phyloP scores from a whole-genome alignment of 2,113 vertebrate species.

The Hippopotamus amphibius region DNA sequence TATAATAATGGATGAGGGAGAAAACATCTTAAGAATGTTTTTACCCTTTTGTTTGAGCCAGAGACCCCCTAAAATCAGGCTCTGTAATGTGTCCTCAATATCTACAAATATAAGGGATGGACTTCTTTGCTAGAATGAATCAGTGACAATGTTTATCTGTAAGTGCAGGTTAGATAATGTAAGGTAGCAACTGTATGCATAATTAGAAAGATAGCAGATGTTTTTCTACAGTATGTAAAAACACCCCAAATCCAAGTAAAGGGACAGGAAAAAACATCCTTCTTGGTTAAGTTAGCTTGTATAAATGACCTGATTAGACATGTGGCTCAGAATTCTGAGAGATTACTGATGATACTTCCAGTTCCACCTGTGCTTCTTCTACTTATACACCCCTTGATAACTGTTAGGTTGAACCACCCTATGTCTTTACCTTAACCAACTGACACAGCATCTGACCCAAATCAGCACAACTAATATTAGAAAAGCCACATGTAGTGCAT shows the following conservation, averaged over 20 bases:
- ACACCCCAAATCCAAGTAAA: background rate
- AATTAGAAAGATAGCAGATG: background rate
- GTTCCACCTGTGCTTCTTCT: background rate
- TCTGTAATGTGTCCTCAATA: too few relatives aligned
- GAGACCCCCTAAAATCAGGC: background rate
- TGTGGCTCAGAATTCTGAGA: background rate
- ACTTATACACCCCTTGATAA: background rate
- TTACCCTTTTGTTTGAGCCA: background rate
- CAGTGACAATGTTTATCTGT: background rate
- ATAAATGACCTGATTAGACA: background rate
- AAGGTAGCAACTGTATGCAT: background rate
- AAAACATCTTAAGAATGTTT: background rate
- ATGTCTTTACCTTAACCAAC: background rate
- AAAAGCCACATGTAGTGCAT: background rate
- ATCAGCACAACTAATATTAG: background rate
- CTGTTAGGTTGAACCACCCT: background rate
- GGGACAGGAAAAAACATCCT: background rate
- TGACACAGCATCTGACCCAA: background rate
- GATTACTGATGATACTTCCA: background rate
- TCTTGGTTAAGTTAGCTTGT: background rate
- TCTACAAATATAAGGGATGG: background rate
- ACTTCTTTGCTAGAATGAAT: background rate
- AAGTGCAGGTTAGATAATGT: background rate
- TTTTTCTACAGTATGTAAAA: background rate
- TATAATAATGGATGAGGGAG: background rate